phyloP scores from a whole-genome alignment of 2,888 invertebrate genomes.

The Rhaphigaster nebulosa region DNA sequence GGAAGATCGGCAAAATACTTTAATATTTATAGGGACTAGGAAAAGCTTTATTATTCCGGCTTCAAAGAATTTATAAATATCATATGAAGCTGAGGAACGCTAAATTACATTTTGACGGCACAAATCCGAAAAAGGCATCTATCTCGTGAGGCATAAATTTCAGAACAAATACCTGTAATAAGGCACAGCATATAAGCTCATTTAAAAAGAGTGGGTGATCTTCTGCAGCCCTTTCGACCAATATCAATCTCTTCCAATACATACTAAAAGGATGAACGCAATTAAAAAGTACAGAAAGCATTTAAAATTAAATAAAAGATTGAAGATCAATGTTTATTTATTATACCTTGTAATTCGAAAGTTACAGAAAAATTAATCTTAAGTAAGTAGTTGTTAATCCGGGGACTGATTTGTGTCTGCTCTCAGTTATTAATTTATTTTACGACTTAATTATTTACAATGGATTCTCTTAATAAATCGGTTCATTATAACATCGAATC shows the following conservation, averaged over 20 bases:
- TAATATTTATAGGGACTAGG: constrained; percentile 16
- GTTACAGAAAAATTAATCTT: too few relatives aligned
- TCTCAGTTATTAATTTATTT: too few relatives aligned
- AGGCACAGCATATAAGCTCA: not conserved
- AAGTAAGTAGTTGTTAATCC: too few relatives aligned
- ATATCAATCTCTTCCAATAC: not conserved
- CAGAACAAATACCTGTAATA: not conserved
- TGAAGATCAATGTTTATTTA: too few relatives aligned
- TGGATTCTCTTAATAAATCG: too few relatives aligned
- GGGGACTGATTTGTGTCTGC: too few relatives aligned
- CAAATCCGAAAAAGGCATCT: not conserved
- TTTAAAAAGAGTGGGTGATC: not conserved
- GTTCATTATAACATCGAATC: too few relatives aligned
- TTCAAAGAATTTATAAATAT: constrained; percentile 29
- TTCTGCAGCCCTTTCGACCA: not conserved
- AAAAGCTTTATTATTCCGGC: not conserved
- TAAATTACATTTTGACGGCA: constrained; percentile 18
- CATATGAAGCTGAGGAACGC: constrained; percentile 26
- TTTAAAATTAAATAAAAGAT: not conserved
- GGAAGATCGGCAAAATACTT: constrained; percentile 7
- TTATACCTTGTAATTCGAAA: too few relatives aligned
- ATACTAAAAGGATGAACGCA: not conserved
- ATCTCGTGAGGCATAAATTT: not conserved
- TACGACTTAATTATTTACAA: too few relatives aligned
- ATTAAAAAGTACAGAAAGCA: not conserved